Evolutionary conservation across 2,797 vertebrate genomes (phyloP).

Genomic region (Chelon auratus): DNA sequence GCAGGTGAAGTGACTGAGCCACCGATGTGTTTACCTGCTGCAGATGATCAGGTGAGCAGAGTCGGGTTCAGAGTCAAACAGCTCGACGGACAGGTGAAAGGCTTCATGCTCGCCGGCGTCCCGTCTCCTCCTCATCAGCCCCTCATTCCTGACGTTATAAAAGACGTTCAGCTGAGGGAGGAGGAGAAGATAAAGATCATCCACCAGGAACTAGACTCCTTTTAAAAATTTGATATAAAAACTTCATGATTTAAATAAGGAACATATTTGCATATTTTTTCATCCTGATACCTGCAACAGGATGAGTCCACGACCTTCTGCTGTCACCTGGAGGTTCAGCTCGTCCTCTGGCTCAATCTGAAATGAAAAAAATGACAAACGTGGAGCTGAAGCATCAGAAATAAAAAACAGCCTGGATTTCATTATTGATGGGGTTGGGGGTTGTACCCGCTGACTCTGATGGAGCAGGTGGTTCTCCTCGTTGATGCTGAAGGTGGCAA

Average conservation of each 20-base stretch:
- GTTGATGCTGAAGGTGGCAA: conserved; percentile 80
- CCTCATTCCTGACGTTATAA: conserved; percentile 84
- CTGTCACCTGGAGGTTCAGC: conserved; percentile 78
- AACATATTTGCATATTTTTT: neutral
- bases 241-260: too few relatives aligned
- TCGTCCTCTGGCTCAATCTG: conserved; percentile 80
- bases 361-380: conserved; percentile 26
- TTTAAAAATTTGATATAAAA: neutral
- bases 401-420: too few relatives aligned
- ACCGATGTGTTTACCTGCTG: conserved; percentile 80
- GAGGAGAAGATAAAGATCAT: neutral
- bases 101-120: conserved; percentile 74
- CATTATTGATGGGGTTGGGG: too few relatives aligned
- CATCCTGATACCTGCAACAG: conserved; percentile 87
- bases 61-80: conserved; percentile 79
- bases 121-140: conserved; percentile 57
- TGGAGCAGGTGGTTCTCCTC: conserved; percentile 84
- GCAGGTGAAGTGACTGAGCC: too few relatives aligned
- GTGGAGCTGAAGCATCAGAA: too few relatives aligned
- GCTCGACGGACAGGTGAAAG: conserved; percentile 84
- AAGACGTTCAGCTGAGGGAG: conserved; percentile 87
- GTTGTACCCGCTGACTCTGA: conserved; percentile 85
- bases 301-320: conserved; percentile 87
- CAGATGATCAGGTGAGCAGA: conserved; percentile 84
- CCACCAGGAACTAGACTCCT: neutral